Conservation (phyloP, 2,113 vertebrate species). For the Sebastes schlegelii region DNA sequence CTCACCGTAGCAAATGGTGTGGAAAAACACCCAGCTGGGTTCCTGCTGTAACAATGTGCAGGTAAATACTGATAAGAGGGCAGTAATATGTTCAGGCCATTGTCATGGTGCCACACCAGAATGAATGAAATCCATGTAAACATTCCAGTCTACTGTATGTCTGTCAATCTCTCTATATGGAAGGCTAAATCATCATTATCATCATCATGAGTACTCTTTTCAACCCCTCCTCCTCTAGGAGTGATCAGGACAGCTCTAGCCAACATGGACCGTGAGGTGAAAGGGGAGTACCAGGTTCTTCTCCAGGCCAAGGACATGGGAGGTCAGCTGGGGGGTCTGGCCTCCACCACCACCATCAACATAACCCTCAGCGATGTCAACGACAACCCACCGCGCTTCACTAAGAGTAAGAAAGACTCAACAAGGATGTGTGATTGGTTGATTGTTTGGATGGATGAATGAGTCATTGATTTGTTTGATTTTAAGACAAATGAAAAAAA, state of each 20-base stretch:
- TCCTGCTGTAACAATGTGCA: too few species aligned
- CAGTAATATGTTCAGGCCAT: too few species aligned
- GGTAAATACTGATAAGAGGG: too few species aligned
- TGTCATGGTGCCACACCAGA: too few species aligned
- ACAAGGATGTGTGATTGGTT: background rate
- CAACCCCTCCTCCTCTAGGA: conserved; percentile 76
- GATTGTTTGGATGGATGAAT: background rate
- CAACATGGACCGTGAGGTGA: conserved; percentile 97
- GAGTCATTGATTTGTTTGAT: background rate
- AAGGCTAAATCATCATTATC: background rate
- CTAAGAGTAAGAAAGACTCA: conserved; percentile 57
- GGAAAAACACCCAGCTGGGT: too few species aligned
- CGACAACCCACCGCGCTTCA: conserved; percentile 89
- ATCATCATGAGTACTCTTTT: background rate
- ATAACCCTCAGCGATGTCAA: conserved; percentile 95
- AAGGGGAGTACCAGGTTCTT: conserved; percentile 93
- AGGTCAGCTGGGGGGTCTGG: conserved; percentile 94
- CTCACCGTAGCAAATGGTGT: too few species aligned
- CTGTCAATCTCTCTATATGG: background rate
- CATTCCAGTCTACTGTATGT: background rate
- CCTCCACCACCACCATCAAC: conserved; percentile 92
- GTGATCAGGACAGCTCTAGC: conserved; percentile 93
- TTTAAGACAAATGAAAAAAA: too few species aligned
- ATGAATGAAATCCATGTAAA: too few species aligned
- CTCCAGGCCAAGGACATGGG: conserved; percentile 98